Evolutionary conservation across 2,113 vertebrate species (phyloP).

Genomic region (Bos indicus): DNA sequence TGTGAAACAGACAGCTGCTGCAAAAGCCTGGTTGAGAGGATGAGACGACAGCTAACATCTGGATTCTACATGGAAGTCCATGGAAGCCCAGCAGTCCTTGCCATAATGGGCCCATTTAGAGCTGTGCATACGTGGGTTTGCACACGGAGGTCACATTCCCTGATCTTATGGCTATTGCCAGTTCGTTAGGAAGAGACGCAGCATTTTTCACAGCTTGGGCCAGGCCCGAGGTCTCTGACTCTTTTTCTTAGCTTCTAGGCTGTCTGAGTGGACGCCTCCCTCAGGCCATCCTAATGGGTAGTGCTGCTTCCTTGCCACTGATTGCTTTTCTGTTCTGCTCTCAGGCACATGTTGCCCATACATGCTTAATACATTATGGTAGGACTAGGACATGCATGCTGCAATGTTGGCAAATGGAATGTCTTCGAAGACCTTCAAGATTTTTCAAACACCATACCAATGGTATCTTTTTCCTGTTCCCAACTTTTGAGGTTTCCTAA

Average conservation of each 20-base stretch:
- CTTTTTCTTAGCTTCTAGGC: background rate
- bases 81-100: background rate
- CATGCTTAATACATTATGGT: rapidly evolving
- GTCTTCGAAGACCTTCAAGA: background rate
- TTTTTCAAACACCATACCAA: background rate
- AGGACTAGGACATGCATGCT: background rate
- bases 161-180: background rate
- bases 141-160: background rate
- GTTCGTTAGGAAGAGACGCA: rapidly evolving
- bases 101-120: background rate
- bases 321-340: background rate
- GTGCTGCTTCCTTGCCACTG: background rate
- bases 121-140: rapidly evolving
- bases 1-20: background rate
- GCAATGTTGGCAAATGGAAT: background rate
- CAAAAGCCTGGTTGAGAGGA: background rate
- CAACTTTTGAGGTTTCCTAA: background rate
- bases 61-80: background rate
- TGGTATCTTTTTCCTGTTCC: background rate
- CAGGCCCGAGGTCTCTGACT: background rate
- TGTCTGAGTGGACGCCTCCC: background rate
- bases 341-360: rapidly evolving
- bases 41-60: background rate
- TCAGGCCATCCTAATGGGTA: rapidly evolving
- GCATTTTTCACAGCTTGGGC: background rate